Conservation (phyloP, 2,797 vertebrate genomes). For the Gallinago solitaria region DNA sequence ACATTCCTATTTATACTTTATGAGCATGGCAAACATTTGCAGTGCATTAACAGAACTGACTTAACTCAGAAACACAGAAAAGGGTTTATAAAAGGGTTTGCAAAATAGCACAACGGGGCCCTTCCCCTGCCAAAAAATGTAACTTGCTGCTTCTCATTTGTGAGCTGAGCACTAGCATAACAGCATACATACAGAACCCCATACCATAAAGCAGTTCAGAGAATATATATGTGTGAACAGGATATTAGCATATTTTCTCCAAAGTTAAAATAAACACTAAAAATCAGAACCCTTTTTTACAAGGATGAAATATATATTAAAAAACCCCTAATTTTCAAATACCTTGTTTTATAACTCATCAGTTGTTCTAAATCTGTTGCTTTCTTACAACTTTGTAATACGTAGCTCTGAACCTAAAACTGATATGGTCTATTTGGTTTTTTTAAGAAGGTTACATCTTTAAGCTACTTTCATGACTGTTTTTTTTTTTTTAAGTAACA, state of each 20-base stretch:
- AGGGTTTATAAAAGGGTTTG: neutral
- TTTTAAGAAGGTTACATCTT: neutral
- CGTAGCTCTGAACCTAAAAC: neutral
- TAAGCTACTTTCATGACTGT: neutral
- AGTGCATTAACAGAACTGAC: neutral
- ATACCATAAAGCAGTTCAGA: neutral
- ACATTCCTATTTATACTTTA: neutral
- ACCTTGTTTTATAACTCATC: neutral
- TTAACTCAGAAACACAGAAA: neutral
- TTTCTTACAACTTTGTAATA: neutral
- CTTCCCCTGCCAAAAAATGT: neutral
- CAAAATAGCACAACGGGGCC: neutral
- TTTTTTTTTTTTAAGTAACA: neutral
- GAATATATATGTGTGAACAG: neutral
- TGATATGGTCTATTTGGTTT: accelerated
- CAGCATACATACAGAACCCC: neutral
- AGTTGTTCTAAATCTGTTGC: neutral
- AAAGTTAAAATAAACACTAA: neutral
- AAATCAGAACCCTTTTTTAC: neutral
- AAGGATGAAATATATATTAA: neutral
- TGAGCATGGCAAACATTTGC: neutral
- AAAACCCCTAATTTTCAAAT: neutral
- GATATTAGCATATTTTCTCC: neutral
- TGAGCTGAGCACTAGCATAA: neutral
- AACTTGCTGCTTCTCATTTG: neutral